These are phyloP conservation scores for Aythya baeri DNA, from an alignment of 2,113 vertebrate genomes.

Conservation along the genomic window DNA sequence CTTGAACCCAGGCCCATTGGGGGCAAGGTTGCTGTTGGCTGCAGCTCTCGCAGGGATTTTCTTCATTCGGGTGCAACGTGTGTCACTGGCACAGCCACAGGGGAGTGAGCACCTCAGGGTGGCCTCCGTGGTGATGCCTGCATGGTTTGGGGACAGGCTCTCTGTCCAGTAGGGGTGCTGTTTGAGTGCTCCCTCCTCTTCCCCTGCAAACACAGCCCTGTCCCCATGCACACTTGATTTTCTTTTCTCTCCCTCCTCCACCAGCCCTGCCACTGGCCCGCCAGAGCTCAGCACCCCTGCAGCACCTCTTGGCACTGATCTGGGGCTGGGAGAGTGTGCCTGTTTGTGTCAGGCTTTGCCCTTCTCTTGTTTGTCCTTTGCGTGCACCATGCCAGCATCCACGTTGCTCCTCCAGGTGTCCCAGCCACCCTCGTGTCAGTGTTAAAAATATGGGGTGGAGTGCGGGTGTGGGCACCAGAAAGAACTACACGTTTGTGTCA, in stretches of 20 bases:
- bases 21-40: not conserved
- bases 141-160: not conserved
- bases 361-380: not conserved
- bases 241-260: too few species aligned
- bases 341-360: not conserved
- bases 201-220: too few species aligned
- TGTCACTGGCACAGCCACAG: fast-evolving
- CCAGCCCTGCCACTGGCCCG: not conserved
- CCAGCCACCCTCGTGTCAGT: not conserved
- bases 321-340: not conserved
- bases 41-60: not conserved
- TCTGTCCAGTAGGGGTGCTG: not conserved
- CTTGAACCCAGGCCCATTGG: not conserved
- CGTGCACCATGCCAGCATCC: not conserved
- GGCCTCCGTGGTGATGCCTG: too few species aligned
- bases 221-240: not conserved
- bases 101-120: not conserved
- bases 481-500: not conserved
- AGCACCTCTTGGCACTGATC: not conserved
- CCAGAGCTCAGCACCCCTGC: not conserved
- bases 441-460: not conserved
- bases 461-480: not conserved
- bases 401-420: not conserved
- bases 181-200: not conserved
- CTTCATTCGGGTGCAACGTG: not conserved